Evolutionary conservation across 2,797 vertebrate genomes (phyloP), one percentile per base, ranked within the genome.

Genomic region (Alcedo atthis): DNA sequence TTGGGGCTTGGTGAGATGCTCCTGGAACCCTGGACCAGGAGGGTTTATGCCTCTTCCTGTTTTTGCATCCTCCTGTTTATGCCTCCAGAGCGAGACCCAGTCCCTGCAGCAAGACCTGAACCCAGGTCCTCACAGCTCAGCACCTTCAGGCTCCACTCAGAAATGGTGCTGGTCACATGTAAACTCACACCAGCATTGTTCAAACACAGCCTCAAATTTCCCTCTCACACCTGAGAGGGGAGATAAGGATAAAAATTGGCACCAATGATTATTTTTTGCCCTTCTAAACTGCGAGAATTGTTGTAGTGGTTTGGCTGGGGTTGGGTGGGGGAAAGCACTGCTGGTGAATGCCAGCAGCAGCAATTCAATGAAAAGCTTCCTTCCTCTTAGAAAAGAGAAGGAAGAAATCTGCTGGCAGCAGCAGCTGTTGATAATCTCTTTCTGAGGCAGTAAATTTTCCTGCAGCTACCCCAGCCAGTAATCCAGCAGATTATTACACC

Each of bases 391-490:
- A 64, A 77, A 81, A 91, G 83, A 86, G 84, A 95, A 77, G 89
- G 76, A 37, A 85, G 61, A 45, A 90, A 86, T 59, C 83, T 33
- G n/a, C 93, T 73, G 92, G 88, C 88, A 66, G 78, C 84, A 21
- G 93, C 4, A 21, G 32, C 75, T 26, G 88, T 78, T 64, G 88
- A 66, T 92, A 94, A 96, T 95, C 94, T 89, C 88, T 85, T 92
- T 83, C 80, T 93, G 84, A 88, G 88, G 93, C 90, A 87, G 95
- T 94, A 92, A 95, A 96, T 94, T 93, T 92, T 19, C 92, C 90
- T 33, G 89, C 81, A 46, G 86, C 95, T 74, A 63, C 68, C 43
- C 89, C 16, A 7, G 78, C 20, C 45, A 84, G 89, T 92, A 93
- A 95, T 95, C 85, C 80, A 0, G 62, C 4, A 76, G 95, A 95